phyloP scores from a whole-genome alignment of 1,140 invertebrate species.

The Lordiphosa clarofinis region DNA sequence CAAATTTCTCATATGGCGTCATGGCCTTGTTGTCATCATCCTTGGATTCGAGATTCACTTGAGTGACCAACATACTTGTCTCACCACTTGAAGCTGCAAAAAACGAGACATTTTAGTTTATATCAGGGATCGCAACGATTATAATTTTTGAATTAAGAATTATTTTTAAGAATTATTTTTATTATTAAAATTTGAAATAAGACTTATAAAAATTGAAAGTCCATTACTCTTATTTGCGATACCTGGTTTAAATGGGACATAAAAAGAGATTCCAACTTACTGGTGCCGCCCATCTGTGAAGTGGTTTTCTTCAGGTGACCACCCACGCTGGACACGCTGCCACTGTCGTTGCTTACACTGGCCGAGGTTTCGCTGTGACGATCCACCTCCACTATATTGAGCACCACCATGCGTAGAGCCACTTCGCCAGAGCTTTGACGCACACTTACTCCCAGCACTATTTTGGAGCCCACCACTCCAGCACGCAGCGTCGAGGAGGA shows the following conservation, averaged over 20 bases:
- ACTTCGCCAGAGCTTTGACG: constrained; percentile 68
- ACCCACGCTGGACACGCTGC: constrained; percentile 54
- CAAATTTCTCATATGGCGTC: constrained; percentile 69
- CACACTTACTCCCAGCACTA: constrained; percentile 66
- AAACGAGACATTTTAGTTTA: background rate
- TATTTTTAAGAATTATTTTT: no score
- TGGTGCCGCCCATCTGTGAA: constrained; percentile 51
- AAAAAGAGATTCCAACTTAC: constrained; percentile 46
- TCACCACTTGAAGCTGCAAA: constrained; percentile 47
- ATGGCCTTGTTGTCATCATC: constrained; percentile 71
- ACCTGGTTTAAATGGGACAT: no score
- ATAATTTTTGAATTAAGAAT: no score
- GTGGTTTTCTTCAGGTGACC: constrained; percentile 60
- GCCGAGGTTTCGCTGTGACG: constrained; percentile 50
- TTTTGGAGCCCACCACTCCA: constrained; percentile 72
- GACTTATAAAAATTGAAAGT: no score
- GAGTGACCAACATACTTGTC: constrained; percentile 41
- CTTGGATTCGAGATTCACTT: constrained; percentile 59
- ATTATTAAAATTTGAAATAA: no score
- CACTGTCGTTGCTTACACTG: constrained; percentile 60
- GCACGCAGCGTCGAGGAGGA: constrained; percentile 75
- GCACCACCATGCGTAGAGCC: constrained; percentile 68
- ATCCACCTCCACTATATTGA: constrained; percentile 68
- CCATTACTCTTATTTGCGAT: no score
- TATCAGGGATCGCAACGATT: no score